Percentiles rank a stretch among this genome's conserved stretches.
Evolutionary conservation across 1,140 invertebrate species (phyloP).

Genomic region (Bemisia tabaci): DNA sequence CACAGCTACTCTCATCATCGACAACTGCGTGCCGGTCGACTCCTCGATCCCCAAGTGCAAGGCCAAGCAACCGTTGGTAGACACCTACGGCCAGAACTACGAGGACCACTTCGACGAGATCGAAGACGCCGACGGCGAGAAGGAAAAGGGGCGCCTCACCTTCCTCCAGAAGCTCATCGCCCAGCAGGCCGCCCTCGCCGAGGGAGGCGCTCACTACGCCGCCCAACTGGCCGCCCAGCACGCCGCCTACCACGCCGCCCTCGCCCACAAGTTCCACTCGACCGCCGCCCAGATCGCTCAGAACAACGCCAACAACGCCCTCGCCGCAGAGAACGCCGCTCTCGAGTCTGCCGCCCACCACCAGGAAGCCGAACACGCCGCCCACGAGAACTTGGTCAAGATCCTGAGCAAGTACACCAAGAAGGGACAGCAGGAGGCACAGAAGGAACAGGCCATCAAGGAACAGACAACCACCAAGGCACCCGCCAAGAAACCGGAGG

Average conservation of each 20-base stretch:
- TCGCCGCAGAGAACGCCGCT: neutral
- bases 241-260: neutral
- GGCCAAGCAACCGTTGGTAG: neutral
- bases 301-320: neutral
- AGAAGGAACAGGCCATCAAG: neutral
- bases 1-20: constrained; percentile 22
- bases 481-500: neutral
- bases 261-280: neutral
- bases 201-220: neutral
- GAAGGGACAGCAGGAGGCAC: neutral
- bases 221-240: neutral
- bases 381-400: neutral
- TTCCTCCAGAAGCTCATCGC: neutral
- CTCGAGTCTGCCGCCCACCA: neutral
- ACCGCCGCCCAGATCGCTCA: neutral
- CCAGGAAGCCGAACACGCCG: neutral
- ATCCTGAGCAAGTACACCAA: neutral
- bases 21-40: constrained; percentile 22
- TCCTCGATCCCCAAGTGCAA: constrained; percentile 19
- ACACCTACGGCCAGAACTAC: neutral
- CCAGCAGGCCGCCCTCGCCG: neutral
- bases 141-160: neutral
- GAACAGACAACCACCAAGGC: neutral
- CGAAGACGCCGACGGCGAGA: neutral
- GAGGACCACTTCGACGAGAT: neutral